These are phyloP conservation scores for Pitangus sulphuratus DNA, from an alignment of 2,797 vertebrate genomes.

Conservation along the genomic window DNA sequence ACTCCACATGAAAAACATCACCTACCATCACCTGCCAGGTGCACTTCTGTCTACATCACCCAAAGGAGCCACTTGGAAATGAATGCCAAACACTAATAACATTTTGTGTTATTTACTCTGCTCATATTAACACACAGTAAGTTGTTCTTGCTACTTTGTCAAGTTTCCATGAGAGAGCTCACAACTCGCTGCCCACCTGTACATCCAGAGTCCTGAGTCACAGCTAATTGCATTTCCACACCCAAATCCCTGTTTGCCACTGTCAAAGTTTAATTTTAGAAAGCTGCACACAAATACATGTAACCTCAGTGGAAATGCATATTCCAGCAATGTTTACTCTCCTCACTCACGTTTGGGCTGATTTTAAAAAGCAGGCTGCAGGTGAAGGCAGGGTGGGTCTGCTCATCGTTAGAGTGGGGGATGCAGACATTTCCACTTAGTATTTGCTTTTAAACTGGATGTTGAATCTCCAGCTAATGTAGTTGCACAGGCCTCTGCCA, in stretches of 20 bases:
- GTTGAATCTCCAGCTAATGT: neutral
- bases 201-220: neutral
- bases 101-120: neutral
- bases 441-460: neutral
- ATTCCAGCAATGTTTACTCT: neutral
- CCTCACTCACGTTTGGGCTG: neutral
- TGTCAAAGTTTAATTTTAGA: slow-evolving; percentile 5
- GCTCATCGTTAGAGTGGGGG: neutral
- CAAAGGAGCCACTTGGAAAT: neutral
- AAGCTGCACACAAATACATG: neutral
- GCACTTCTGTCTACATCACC: neutral
- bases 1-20: neutral
- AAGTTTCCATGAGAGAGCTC: neutral
- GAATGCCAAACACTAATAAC: neutral
- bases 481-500: neutral
- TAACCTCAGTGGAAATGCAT: neutral
- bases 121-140: neutral
- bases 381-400: neutral
- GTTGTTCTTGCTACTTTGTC: neutral
- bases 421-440: neutral
- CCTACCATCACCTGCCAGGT: neutral
- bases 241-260: neutral
- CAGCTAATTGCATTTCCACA: neutral
- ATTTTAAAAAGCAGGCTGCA: neutral
- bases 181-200: neutral